These are phyloP conservation scores for Proterorhinus semilunaris DNA, from an alignment of 2,113 vertebrate species.

Conservation along the genomic window DNA sequence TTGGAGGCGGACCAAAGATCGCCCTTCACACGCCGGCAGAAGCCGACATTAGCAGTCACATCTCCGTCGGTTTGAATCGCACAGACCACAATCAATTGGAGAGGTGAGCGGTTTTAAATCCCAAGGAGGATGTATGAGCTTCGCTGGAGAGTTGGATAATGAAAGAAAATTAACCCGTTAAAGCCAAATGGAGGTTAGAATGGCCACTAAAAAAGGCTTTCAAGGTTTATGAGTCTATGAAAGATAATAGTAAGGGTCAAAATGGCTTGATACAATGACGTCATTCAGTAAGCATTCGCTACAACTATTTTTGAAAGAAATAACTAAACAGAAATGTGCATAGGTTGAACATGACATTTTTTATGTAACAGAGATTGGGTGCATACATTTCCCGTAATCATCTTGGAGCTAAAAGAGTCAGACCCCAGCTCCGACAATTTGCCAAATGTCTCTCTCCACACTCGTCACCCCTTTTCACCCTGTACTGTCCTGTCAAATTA, in stretches of 20 bases:
- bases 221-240: neutral
- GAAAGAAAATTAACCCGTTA: neutral
- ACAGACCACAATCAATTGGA: conserved; percentile 34
- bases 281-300: neutral
- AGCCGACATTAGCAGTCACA: conserved; percentile 15
- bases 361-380: no score
- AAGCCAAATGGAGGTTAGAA: neutral
- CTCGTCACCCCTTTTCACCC: no score
- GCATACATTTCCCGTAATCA: no score
- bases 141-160: neutral
- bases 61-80: conserved; percentile 35
- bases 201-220: neutral
- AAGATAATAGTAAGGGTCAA: neutral
- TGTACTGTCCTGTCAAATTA: no score
- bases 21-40: conserved; percentile 19
- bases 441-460: no score
- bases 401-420: no score
- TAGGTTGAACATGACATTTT: no score
- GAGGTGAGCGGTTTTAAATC: conserved; percentile 18
- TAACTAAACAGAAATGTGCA: no score
- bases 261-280: neutral
- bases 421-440: no score
- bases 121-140: neutral
- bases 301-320: no score
- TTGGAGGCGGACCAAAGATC: conserved; percentile 26